phyloP scores from a whole-genome alignment of 2,797 vertebrate genomes.

The Malacoraja senta region DNA sequence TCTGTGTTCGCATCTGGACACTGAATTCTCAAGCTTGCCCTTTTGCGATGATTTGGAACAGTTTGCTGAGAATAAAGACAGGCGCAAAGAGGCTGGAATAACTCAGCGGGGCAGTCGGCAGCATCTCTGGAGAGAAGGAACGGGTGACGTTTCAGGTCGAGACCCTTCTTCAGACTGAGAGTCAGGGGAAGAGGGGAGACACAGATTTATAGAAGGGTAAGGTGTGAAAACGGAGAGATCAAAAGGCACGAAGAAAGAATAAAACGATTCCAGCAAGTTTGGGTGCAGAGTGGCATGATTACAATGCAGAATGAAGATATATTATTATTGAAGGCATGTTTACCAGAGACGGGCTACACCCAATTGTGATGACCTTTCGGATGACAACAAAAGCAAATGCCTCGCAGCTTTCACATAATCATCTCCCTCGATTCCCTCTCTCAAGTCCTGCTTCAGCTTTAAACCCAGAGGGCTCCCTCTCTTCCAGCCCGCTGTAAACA shows the following conservation, averaged over 20 bases:
- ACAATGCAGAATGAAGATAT: neutral
- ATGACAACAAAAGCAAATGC: neutral
- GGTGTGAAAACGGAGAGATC: no score
- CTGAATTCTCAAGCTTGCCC: neutral
- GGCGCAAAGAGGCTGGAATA: no score
- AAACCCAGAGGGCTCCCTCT: slow-evolving; percentile 40
- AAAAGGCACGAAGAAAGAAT: no score
- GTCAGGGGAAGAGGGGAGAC: no score
- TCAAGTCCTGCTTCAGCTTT: neutral
- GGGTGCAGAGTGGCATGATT: neutral
- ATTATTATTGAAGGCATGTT: neutral
- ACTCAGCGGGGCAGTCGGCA: no score
- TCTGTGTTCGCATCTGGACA: neutral
- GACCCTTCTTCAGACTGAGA: no score
- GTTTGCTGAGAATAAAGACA: neutral
- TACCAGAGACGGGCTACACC: neutral
- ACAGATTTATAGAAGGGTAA: no score
- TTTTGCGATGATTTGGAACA: neutral
- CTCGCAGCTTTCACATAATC: neutral
- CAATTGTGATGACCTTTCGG: neutral
- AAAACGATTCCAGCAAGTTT: neutral
- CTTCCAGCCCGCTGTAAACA: slow-evolving; percentile 45
- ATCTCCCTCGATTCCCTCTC: neutral
- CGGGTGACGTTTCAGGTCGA: no score
- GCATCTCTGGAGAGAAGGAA: no score